phyloP scores from a whole-genome alignment of 2,797 vertebrate species.

The Ataeniobius toweri region DNA sequence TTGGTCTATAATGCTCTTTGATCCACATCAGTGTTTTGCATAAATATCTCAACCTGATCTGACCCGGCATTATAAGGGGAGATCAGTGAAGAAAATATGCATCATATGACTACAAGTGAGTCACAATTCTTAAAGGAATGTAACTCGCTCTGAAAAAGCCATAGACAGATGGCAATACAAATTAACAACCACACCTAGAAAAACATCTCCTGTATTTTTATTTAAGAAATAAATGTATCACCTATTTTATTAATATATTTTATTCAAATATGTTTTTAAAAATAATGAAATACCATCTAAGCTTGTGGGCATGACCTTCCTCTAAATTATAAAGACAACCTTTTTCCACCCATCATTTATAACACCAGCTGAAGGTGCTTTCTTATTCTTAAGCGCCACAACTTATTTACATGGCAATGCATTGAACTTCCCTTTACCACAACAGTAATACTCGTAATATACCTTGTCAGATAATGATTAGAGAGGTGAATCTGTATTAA shows the following conservation, averaged over 20 bases:
- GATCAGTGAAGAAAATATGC: conserved; percentile 45
- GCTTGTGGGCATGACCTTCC: neutral
- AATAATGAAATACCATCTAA: neutral
- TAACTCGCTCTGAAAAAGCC: neutral
- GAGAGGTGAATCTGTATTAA: too few relatives aligned
- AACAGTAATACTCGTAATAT: neutral
- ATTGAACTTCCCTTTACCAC: neutral
- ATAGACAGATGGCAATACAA: neutral
- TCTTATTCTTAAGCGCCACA: neutral
- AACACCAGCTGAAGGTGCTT: neutral
- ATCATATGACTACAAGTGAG: conserved; percentile 63
- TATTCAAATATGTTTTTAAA: too few relatives aligned
- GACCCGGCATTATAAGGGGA: conserved; percentile 5
- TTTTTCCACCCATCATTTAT: too few relatives aligned
- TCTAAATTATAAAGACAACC: neutral
- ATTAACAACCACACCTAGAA: neutral
- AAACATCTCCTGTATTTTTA: neutral
- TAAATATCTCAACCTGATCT: neutral
- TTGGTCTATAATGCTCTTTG: neutral
- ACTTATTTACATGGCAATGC: neutral
- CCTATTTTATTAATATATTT: neutral
- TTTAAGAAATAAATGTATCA: neutral
- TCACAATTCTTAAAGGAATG: conserved; percentile 52
- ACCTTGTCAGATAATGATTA: too few relatives aligned
- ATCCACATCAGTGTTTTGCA: neutral